Conservation (phyloP, 2,797 vertebrate species). For the Eptatretus atami region DNA sequence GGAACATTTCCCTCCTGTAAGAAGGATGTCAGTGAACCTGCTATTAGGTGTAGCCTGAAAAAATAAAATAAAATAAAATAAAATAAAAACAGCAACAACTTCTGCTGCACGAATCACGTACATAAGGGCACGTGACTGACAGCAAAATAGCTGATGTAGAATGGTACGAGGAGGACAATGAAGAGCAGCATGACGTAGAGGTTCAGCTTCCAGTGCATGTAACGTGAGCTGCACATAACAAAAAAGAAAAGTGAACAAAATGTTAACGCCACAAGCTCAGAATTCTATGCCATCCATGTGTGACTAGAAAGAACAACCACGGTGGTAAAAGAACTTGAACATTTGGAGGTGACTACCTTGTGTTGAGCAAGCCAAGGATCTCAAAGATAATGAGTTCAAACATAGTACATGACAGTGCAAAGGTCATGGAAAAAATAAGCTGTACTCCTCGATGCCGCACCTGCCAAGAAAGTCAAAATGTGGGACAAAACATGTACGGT, state of each 20-base stretch:
- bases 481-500: neutral
- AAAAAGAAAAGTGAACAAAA: too few relatives aligned
- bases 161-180: conserved; percentile 81
- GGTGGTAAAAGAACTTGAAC: too few relatives aligned
- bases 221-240: conserved; percentile 38
- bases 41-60: too few relatives aligned
- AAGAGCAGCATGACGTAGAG: conserved; percentile 75
- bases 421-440: conserved; percentile 84
- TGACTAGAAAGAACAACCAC: too few relatives aligned
- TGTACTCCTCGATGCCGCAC: conserved; percentile 86
- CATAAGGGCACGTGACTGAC: conserved; percentile 83
- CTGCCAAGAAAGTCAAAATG: conserved; percentile 15
- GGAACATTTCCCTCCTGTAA: too few relatives aligned
- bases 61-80: too few relatives aligned
- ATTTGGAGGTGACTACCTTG: conserved; percentile 27
- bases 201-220: conserved; percentile 97
- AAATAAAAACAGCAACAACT: too few relatives aligned
- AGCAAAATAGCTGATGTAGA: conserved; percentile 92
- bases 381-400: conserved; percentile 99
- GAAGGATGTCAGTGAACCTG: too few relatives aligned
- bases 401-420: conserved; percentile 95
- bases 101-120: conserved; percentile 21
- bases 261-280: too few relatives aligned
- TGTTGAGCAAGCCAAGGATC: conserved; percentile 70
- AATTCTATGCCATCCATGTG: too few relatives aligned